phyloP scores from a whole-genome alignment of 2,888 invertebrate genomes.

The Drymonia ruficornis region DNA sequence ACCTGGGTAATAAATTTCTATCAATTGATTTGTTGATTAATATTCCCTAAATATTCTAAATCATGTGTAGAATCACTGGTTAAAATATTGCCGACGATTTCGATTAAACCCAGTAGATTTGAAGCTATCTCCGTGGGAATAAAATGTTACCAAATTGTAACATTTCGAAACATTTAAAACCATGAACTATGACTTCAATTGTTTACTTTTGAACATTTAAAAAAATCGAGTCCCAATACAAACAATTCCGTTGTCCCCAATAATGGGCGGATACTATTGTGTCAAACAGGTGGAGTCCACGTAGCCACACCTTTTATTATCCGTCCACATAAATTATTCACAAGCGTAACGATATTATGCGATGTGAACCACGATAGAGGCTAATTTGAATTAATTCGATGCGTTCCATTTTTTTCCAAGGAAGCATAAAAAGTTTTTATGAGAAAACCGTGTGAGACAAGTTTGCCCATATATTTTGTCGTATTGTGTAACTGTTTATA shows the following conservation, averaged over 20 bases:
- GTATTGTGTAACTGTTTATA: constrained; percentile 56
- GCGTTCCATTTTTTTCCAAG: constrained; percentile 58
- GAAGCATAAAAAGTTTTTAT: constrained; percentile 64
- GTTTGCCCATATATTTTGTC: constrained; percentile 52
- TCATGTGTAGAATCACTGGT: too few species aligned
- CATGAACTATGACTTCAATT: constrained; percentile 3
- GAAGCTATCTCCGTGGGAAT: background rate
- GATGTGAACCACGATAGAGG: constrained; percentile 64
- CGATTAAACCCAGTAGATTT: too few species aligned
- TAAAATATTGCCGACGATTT: too few species aligned
- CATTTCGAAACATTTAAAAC: constrained; percentile 16
- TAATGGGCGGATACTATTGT: constrained; percentile 59
- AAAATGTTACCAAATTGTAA: too few species aligned
- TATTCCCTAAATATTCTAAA: too few species aligned
- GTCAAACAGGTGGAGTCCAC: constrained; percentile 66
- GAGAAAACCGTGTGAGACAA: constrained; percentile 51
- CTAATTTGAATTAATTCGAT: constrained; percentile 76
- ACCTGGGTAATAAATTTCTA: too few species aligned
- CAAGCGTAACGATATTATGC: constrained; percentile 67
- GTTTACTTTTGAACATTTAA: constrained; percentile 26
- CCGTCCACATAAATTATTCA: constrained; percentile 72
- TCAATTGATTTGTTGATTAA: too few species aligned
- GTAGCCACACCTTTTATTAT: constrained; percentile 73
- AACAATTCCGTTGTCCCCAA: constrained; percentile 30
- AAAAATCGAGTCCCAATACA: constrained; percentile 16